phyloP scores from a whole-genome alignment of 2,888 invertebrate genomes.

The Lapara coniferarum region DNA sequence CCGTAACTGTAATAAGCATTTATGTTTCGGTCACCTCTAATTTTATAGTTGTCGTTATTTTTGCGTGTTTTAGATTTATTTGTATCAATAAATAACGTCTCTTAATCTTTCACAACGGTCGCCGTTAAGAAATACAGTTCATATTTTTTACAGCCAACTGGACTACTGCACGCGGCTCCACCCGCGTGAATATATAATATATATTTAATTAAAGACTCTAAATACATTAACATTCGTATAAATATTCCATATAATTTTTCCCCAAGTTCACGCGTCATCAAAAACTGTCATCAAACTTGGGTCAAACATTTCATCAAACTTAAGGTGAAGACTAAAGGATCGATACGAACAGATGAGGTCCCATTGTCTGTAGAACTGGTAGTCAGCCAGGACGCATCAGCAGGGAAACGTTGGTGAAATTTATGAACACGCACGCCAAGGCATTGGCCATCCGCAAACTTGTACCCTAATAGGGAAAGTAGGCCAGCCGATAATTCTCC shows the following conservation, averaged over 20 bases:
- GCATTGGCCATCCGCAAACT: conserved; percentile 41
- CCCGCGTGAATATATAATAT: too few species aligned
- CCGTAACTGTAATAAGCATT: background rate
- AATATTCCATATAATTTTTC: background rate
- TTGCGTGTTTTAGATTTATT: conserved; percentile 4
- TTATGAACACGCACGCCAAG: conserved; percentile 37
- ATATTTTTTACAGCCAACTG: too few species aligned
- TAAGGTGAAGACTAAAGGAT: conserved; percentile 10
- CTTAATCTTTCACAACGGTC: conserved; percentile 1
- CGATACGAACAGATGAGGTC: conserved; percentile 24
- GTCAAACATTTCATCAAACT: conserved; percentile 3
- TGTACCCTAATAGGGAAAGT: conserved; percentile 38
- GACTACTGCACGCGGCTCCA: too few species aligned
- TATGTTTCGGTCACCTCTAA: conserved; percentile 13
- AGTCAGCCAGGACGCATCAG: conserved; percentile 50
- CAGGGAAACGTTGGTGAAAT: conserved; percentile 46
- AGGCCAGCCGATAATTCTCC: conserved; percentile 36
- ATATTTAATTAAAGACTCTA: too few species aligned
- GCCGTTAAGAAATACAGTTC: background rate
- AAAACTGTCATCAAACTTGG: background rate
- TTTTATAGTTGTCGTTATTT: background rate
- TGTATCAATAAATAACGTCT: conserved; percentile 12
- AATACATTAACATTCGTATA: background rate
- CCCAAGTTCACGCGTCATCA: background rate
- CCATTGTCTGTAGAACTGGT: conserved; percentile 43